These are phyloP conservation scores for Anthophora plumipes DNA, from an alignment of 2,888 invertebrate species.

Conservation along the genomic window DNA sequence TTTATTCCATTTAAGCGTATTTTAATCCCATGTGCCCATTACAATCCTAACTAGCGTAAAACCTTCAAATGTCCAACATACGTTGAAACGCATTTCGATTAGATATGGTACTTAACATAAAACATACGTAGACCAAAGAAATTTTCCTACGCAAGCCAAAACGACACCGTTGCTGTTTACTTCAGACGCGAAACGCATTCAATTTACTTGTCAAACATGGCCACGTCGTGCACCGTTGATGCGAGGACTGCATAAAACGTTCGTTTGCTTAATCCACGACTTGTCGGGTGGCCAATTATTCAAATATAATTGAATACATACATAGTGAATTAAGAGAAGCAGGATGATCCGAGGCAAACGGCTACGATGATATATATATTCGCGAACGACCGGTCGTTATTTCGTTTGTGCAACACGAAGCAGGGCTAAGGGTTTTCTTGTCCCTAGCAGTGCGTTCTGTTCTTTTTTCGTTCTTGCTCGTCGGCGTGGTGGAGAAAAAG, in stretches of 20 bases:
- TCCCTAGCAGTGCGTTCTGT: conserved; percentile 41
- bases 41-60: background rate
- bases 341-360: conserved; percentile 45
- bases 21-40: too few species aligned
- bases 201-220: conserved; percentile 28
- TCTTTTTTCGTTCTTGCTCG: conserved; percentile 51
- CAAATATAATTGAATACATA: conserved; percentile 75
- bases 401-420: conserved; percentile 32
- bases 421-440: conserved; percentile 57
- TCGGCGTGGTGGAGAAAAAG: conserved; percentile 27
- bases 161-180: background rate
- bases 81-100: background rate
- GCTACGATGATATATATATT: conserved; percentile 54
- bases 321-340: conserved; percentile 64
- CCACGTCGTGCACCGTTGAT: conserved; percentile 2
- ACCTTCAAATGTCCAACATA: background rate
- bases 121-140: background rate
- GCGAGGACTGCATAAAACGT: conserved; percentile 35
- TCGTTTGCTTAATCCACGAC: conserved; percentile 60
- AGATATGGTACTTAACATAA: background rate
- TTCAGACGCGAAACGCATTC: background rate
- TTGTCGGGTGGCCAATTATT: conserved; percentile 71
- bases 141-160: background rate
- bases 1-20: too few species aligned
- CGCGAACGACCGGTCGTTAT: conserved; percentile 57